Evolutionary conservation across 2,797 vertebrate genomes (phyloP).

Genomic region (Sylvia borin): DNA sequence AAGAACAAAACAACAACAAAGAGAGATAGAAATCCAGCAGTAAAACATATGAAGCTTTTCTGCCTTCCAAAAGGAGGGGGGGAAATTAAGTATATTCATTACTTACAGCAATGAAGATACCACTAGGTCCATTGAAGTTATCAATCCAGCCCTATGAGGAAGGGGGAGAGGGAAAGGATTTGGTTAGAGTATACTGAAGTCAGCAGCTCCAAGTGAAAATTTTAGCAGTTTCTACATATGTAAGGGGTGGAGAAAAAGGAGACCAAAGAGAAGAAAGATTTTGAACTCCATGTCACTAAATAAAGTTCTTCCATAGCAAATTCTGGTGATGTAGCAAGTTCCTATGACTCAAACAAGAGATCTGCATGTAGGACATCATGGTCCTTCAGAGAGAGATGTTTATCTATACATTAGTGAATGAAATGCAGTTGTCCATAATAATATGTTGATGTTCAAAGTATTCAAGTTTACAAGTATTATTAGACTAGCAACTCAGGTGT

Average conservation of each 20-base stretch:
- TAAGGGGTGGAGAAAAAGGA: not conserved
- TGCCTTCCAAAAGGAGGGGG: not conserved
- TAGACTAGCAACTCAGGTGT: not conserved
- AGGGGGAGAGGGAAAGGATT: not conserved
- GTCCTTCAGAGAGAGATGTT: not conserved
- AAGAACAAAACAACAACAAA: constrained; percentile 51
- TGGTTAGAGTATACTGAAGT: not conserved
- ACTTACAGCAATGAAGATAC: constrained; percentile 97
- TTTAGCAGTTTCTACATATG: not conserved
- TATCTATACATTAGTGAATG: not conserved
- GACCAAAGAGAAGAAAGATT: not conserved
- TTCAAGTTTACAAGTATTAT: not conserved
- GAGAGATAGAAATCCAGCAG: constrained; percentile 38
- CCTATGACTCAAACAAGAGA: not conserved
- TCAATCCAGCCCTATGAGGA: constrained; percentile 94
- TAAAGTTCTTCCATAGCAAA: not conserved
- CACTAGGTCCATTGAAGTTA: constrained; percentile 98
- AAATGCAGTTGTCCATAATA: not conserved
- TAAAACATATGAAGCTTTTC: constrained; percentile 22
- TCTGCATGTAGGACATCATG: not conserved
- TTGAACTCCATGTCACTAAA: not conserved
- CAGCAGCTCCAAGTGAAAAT: not conserved
- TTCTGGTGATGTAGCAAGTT: not conserved
- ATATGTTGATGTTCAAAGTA: not conserved
- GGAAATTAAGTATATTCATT: not conserved